Evolutionary conservation across 2,797 vertebrate genomes (phyloP), one percentile per base, ranked within the genome.

Genomic region (Phataginus tricuspis): DNA sequence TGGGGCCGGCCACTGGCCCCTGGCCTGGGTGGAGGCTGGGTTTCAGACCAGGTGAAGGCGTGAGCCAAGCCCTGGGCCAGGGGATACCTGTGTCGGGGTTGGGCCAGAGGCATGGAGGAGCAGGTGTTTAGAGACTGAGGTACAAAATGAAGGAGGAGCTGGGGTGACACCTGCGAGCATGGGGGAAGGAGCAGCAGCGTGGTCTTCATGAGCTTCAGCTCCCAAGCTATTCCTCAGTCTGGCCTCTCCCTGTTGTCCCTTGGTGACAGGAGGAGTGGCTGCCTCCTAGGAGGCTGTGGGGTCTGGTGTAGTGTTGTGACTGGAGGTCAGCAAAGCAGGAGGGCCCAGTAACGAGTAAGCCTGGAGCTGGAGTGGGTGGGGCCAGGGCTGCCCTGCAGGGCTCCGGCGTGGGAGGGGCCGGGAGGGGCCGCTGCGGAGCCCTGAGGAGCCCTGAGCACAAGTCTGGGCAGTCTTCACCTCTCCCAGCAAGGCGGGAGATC

Each of bases 331-430:
- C 2, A 8, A 63, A 15, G 69, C 18, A 15, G 9, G 39, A 61
- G 68, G 61, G 27, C 80, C 59, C 7, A 1, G 82, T 53, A 64
- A 37, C 63, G 72, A 74, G n/a, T 85, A 57, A 82, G 92, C 75
- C 12, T 7, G 49, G 29, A 25, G 49, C 1, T 0, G 27, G 45
- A 9, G 66, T 12, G 29, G 61, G 0, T 1, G 1, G 23, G 53
- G 31, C 6, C 42, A 4, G n/a, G 79, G 90, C 75, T 80, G 61
- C 74, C 3, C 39, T n/a, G 64, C 42, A 29, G 75, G 27, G 55
- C n/a, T 21, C 7, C 29, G 1, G 1, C 2, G 25, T 11, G 59
- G 27, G 64, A 29, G 13, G 23, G 18, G 7, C 25, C 74, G 21
- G 1, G 45, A 42, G 25, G 29, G 51, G 7, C 14, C 13, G 13